Base-by-base conservation (phyloP, 2,888 invertebrate genomes). In the Drosophila longiperda region DNA sequence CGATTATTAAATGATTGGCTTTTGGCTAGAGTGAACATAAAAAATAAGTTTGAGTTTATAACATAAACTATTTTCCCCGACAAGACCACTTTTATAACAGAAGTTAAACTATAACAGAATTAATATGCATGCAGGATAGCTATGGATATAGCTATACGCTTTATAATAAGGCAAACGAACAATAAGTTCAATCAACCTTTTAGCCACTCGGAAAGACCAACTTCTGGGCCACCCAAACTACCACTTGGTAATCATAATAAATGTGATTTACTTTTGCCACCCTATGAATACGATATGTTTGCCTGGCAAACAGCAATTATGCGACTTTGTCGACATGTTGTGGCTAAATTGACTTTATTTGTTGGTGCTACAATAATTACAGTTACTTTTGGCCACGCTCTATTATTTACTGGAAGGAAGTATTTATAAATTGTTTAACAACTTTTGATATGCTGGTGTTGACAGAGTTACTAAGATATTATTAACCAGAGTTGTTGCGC, bases 401-500 rank as follows among this genome's bases (percentile, higher is more conserved):
- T 58, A 76, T 79, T 79, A 82, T 82, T 77, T 66, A 29, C 58
- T 42, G 34, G 53, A 53, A 34, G 61, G 64, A 79, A 76, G 53
- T 65, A 62, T 78, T 59, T 68, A 58, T 60, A 75, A 77, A 68
- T 80, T 80, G 75, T 68, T 72, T 73, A 84, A 82, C 68, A 82
- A 57, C 74, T 77, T 82, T 72, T 61, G 64, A 36, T 50, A 17
- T n/a, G 26, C 5, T 38, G 4, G 7, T 38, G 29, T 15, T 15
- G 23, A 7, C 15, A 29, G 9, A 38, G 38, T 8, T 38, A 23
- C n/a, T 55, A 4, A 29, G 5, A n/a, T n/a, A n/a, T 12, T n/a
- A 55, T 12, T 6, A n/a, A 17, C 12, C 26, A 34, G 8, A 12
- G 42, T 20, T 12, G 4, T 20, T 12, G 1, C 20, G 1, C 45